Evolutionary conservation across 2,113 vertebrate species (phyloP).

Genomic region (Anolis carolinensis): DNA sequence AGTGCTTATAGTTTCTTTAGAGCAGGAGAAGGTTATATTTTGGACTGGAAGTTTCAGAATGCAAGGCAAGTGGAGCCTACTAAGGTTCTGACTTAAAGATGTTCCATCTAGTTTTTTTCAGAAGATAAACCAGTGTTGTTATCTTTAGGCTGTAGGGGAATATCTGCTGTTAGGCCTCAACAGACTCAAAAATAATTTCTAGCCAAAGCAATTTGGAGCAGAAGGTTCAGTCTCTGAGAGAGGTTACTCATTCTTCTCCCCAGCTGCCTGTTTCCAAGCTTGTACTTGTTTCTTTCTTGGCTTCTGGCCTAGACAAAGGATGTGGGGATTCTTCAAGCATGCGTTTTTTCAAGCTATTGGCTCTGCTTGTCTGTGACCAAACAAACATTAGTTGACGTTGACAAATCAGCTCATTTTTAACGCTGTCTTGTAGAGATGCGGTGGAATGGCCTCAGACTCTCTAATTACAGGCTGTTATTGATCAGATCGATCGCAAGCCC

Average conservation of each 20-base stretch:
- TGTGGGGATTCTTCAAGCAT: constrained; percentile 3
- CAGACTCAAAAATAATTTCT: not conserved
- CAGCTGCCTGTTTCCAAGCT: not conserved
- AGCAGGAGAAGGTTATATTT: no score
- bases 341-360: constrained; percentile 13
- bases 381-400: not conserved
- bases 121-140: not conserved
- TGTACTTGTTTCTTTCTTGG: not conserved
- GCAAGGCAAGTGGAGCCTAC: not conserved
- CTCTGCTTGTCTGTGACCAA: constrained; percentile 1
- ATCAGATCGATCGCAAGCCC: not conserved
- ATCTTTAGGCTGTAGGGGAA: not conserved
- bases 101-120: not conserved
- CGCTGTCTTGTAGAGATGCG: constrained; percentile 3
- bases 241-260: not conserved
- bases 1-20: not conserved
- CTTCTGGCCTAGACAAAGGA: not conserved
- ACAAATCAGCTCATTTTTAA: constrained; percentile 22
- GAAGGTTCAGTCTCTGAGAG: not conserved
- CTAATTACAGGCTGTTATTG: constrained; percentile 29
- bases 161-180: not conserved
- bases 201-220: not conserved
- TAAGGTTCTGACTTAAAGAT: not conserved
- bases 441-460: constrained; percentile 21
- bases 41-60: no score